Evolutionary conservation across 2,113 vertebrate species (phyloP), one percentile per base, ranked within the genome.

Genomic region (Procavia capensis): DNA sequence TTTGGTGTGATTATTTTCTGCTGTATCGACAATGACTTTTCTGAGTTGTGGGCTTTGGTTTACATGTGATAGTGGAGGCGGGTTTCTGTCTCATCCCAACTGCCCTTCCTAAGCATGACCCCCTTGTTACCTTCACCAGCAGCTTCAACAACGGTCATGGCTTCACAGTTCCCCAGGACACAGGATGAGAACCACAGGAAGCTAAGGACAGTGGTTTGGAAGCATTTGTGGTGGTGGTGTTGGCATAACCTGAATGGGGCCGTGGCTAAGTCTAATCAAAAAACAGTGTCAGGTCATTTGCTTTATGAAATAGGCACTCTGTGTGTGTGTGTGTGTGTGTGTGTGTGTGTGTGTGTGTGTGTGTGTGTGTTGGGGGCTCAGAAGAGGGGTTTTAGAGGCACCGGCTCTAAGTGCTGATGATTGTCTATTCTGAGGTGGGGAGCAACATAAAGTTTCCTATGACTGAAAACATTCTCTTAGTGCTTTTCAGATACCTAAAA

Each of bases 251-350:
- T 47, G n/a, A 57, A n/a, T 0, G 5, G 72, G 68, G 14, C 3
- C 39, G 14, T 41, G 0, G 0, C 6, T 27, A 13, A 22, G 11
- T 89, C 57, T 66, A 9, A 68, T 24, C n/a, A 59, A n/a, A 25
- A 91, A 25, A 45, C 29, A n/a, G 66, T 80, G 54, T 57, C 59
- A 43, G 29, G 70, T 39, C 22, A 59, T 9, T 14, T 63, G 11
- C 22, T n/a, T 70, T 57, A 43, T 13, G 82, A 93, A 78, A 20
- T 29, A 24, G 45, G 16, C 27, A 47, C 29, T 47, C n/a, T n/a
- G n/a, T n/a, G n/a, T n/a, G n/a, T n/a, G n/a, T n/a, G n/a, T n/a
- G n/a, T n/a, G n/a, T n/a, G n/a, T n/a, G n/a, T n/a, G n/a, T n/a
- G n/a, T n/a, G n/a, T n/a, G n/a, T n/a, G n/a, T n/a, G n/a, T n/a